These are phyloP conservation scores for Helicoverpa armigera DNA, from an alignment of 1,140 invertebrate genomes.

Conservation along the genomic window DNA sequence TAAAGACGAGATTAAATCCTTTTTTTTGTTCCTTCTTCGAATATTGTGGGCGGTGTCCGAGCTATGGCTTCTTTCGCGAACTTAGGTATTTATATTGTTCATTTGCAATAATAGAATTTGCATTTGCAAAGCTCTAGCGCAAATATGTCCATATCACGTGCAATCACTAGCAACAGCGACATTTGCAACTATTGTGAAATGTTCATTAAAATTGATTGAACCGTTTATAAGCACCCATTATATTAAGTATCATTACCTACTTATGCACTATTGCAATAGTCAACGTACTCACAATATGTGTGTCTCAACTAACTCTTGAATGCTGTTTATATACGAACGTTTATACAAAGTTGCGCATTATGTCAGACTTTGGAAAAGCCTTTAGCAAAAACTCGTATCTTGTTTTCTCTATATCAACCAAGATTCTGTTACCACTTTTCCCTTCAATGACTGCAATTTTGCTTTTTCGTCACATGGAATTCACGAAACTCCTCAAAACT, in stretches of 20 bases:
- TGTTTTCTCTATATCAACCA: background rate
- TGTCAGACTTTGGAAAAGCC: too few relatives aligned
- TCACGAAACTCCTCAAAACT: conserved; percentile 5
- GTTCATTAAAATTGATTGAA: conserved; percentile 32
- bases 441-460: background rate
- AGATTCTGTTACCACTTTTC: background rate
- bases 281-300: background rate
- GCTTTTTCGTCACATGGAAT: background rate
- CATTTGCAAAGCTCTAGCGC: conserved; percentile 4
- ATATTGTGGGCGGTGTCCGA: background rate
- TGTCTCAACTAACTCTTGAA: conserved; percentile 12
- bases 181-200: conserved; percentile 26
- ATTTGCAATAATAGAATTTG: conserved; percentile 9
- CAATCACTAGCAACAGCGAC: conserved; percentile 3
- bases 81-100: background rate
- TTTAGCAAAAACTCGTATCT: background rate
- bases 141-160: conserved; percentile 23
- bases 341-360: background rate
- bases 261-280: conserved; percentile 39
- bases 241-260: conserved; percentile 34
- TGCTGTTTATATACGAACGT: background rate
- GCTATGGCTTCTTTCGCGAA: background rate
- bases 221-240: conserved; percentile 33
- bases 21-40: conserved; percentile 9
- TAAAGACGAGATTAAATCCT: conserved; percentile 38